phyloP scores from a whole-genome alignment of 2,888 invertebrate species.

The Protophormia terraenovae region DNA sequence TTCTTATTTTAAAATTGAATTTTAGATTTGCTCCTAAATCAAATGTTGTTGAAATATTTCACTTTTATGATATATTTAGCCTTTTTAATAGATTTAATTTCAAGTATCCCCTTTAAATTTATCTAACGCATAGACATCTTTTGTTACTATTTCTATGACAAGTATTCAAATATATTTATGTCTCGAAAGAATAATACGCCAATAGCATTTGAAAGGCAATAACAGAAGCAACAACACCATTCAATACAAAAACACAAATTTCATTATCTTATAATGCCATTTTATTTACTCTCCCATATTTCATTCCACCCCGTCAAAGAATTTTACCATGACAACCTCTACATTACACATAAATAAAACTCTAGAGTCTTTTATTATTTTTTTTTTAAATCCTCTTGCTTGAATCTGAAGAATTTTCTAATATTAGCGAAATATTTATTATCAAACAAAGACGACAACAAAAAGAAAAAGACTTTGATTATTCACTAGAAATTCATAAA shows the following conservation, averaged over 20 bases:
- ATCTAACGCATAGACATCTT: neutral
- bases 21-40: neutral
- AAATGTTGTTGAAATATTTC: neutral
- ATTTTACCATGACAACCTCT: slow-evolving; percentile 33
- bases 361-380: slow-evolving; percentile 5
- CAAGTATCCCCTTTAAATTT: neutral
- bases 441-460: slow-evolving; percentile 10
- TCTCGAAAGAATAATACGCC: neutral
- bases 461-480: slow-evolving; percentile 44
- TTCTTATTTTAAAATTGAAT: neutral
- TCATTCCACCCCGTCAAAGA: neutral
- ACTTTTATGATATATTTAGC: neutral
- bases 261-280: slow-evolving; percentile 57
- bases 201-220: slow-evolving; percentile 21
- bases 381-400: neutral
- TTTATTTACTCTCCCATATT: slow-evolving; percentile 33
- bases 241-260: slow-evolving; percentile 43
- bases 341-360: neutral
- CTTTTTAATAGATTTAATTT: slow-evolving; percentile 1
- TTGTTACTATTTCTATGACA: slow-evolving; percentile 22
- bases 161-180: slow-evolving; percentile 4
- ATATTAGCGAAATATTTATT: slow-evolving; percentile 59
- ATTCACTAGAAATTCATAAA: neutral
- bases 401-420: slow-evolving; percentile 52
- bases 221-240: slow-evolving; percentile 35